Evolutionary conservation across 1,140 invertebrate genomes (phyloP), one percentile per base, ranked within the genome.

Genomic region (Aphaenogaster rudis): DNA sequence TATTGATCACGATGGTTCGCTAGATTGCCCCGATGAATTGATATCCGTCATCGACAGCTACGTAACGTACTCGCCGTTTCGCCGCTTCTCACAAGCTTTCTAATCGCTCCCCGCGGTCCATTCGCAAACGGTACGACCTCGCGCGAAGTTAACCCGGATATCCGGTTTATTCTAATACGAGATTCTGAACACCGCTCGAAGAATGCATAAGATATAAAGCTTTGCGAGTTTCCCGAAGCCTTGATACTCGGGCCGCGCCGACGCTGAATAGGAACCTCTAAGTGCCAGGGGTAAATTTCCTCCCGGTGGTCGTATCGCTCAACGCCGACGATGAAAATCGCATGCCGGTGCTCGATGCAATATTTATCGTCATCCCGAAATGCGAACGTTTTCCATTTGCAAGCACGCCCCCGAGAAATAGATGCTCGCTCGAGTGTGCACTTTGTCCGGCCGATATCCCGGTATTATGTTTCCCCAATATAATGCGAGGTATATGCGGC

Each of bases 151-250:
- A 66, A 13, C 79, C 28, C 69, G 36, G 50, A 84, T 87, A 87
- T 84, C 85, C 69, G 57, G 79, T 81, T 89, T 85, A 87, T 90
- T 74, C 71, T 82, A 69, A 84, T 76, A 84, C 50, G 71, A 28
- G 54, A 84, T 52, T 61, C 28, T 28, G n/a, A n/a, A 28, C 36
- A 39, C 17, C 66, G 71, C 61, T 85, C 69, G 54, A 82, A 82
- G 90, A 91, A 91, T 91, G 90, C 85, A 91, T 91, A 91, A 91
- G 85, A 91, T 91, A 89, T 91, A 89, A 89, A 91, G 71, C 85
- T 52, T 74, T 39, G 88, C 81, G 85, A 86, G 67, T 87, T 72
- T 17, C 21, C 15, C 64, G 61, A 81, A 66, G 52, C 52, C 78
- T 69, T 9, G 85, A 74, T 89, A 66, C n/a, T 36, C 63, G 50